Evolutionary conservation across 2,797 vertebrate species (phyloP), one percentile per base, ranked within the genome.

Genomic region (Phoeniculus purpureus): DNA sequence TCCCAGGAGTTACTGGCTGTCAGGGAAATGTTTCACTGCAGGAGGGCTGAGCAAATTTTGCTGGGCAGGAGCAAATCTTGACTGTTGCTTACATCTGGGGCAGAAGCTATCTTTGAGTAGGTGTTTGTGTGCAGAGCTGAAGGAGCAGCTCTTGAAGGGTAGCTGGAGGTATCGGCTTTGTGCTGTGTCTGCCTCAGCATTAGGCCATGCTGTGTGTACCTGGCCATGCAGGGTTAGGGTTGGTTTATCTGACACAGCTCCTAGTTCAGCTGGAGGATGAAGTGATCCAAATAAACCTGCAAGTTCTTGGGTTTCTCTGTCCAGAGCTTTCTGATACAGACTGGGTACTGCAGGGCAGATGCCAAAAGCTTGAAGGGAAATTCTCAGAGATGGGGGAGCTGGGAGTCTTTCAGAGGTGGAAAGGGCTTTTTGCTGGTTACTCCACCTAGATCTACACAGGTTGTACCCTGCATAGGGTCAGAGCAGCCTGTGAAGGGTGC

Each of bases 391-490:
- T 32, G 18, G 43, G 20, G 22, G 15, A 31, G 8, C 13, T 32
- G 29, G 4, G 27, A 7, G 3, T 20, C 62, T 43, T 5, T 18
- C 7, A 10, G 54, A 51, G 43, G 26, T 60, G 50, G 47, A 22
- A 66, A 26, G 22, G 6, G 58, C 14, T 15, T 58, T 23, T 23
- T 11, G 8, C 14, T 22, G 15, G 43, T 59, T 27, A 2, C 20
- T 45, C 23, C 52, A 29, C 22, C 9, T n/a, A 2, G 15, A 17
- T 5, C 31, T 19, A 2, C 12, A 0, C 2, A 0, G 10, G 12
- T 14, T 13, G 3, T 17, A 12, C 10, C n/a, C 54, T 43, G 21
- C 11, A 5, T 43, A 48, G 50, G 23, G 4, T 37, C 51, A 60
- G 56, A n/a, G 7, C 23, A 22, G 3, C 11, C 21, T 29, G 19